Evolutionary conservation across 1,140 invertebrate species (phyloP).

Genomic region (roundworm (Caenorhabditis elegans)): WBcel235 BX284602.5:7106501-7107000

Average conservation of each 20-base stretch:
- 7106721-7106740: constrained; percentile 71
- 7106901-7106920: constrained; percentile 85
- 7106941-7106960: constrained; percentile 85
- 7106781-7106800: constrained; percentile 79
- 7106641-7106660: constrained; percentile 23
- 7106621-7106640: neutral
- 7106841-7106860: constrained; percentile 80
- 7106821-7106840: constrained; percentile 85
- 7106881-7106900: constrained; percentile 73
- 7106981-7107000: constrained; percentile 34
- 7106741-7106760: constrained; percentile 87
- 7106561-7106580: constrained; percentile 84
- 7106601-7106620: neutral
- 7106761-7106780: constrained; percentile 88
- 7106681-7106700: constrained; percentile 41
- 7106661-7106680: neutral
- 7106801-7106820: constrained; percentile 85
- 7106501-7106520: constrained; percentile 54
- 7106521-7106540: constrained; percentile 85
- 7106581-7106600: constrained; percentile 75
- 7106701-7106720: constrained; percentile 73
- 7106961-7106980: constrained; percentile 61
- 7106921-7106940: constrained; percentile 89
- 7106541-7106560: constrained; percentile 89
- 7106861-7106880: neutral